Evolutionary conservation across 2,113 vertebrate genomes (phyloP).

Genomic region (Cavia aperea): DNA sequence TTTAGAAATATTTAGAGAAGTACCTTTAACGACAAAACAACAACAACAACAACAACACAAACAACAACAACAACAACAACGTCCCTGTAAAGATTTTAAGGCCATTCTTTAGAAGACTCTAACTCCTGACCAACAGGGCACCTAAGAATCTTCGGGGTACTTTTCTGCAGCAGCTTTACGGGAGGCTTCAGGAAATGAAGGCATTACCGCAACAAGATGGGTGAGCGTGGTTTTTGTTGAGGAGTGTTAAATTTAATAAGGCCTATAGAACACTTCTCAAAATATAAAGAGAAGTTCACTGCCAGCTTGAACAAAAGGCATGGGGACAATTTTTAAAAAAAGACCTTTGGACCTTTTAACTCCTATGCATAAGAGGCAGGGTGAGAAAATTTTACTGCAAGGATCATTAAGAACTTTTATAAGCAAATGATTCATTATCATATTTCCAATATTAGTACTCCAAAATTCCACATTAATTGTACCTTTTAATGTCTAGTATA

Average conservation of each 20-base stretch:
- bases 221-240: neutral
- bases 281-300: constrained; percentile 29
- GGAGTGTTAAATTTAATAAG: constrained; percentile 2
- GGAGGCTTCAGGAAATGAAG: neutral
- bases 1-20: neutral
- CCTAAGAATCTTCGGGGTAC: neutral
- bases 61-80: neutral
- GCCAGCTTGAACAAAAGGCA: neutral
- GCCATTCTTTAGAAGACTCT: neutral
- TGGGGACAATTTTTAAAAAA: neutral
- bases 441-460: constrained; percentile 34
- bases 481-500: constrained; percentile 30
- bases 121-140: neutral
- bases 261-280: constrained; percentile 16
- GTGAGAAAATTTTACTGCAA: neutral
- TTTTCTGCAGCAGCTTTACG: neutral
- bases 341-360: neutral
- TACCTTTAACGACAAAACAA: neutral
- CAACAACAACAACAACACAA: neutral
- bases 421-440: neutral
- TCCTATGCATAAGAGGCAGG: neutral
- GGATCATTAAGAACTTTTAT: neutral
- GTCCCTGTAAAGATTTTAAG: neutral
- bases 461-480: constrained; percentile 39
- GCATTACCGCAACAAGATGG: neutral